phyloP scores from a whole-genome alignment of 2,888 invertebrate species.

The Pomacea canaliculata region DNA sequence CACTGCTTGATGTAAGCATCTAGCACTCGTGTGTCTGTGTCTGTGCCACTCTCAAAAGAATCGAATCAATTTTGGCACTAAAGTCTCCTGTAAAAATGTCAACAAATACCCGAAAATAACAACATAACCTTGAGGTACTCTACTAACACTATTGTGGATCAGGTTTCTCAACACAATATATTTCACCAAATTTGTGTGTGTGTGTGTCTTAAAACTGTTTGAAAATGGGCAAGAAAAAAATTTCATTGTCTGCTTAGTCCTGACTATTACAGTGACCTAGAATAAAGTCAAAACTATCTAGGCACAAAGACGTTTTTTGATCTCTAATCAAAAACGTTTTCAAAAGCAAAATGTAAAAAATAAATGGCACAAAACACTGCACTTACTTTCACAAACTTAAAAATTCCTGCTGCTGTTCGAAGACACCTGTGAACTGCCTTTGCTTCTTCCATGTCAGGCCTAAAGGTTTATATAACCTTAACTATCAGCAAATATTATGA shows the following conservation, averaged over 20 bases:
- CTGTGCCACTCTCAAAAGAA: constrained; percentile 70
- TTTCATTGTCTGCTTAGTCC: too few species aligned
- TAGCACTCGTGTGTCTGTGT: constrained; percentile 75
- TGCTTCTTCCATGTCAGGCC: constrained; percentile 75
- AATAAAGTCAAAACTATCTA: too few species aligned
- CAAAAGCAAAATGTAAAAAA: too few species aligned
- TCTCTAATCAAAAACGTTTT: too few species aligned
- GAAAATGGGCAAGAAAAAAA: too few species aligned
- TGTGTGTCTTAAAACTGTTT: not conserved
- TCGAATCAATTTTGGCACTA: constrained; percentile 66
- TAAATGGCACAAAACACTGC: not conserved
- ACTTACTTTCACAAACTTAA: constrained; percentile 73
- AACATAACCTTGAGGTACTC: not conserved
- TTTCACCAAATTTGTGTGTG: too few species aligned
- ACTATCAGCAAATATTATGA: not conserved
- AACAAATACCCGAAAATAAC: not conserved
- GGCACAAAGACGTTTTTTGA: too few species aligned
- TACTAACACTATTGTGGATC: too few species aligned
- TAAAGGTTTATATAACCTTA: constrained; percentile 36
- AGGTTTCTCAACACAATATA: too few species aligned
- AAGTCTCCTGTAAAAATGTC: constrained; percentile 43
- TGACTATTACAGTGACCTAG: too few species aligned
- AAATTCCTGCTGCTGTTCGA: constrained; percentile 76
- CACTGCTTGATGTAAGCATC: constrained; percentile 76
- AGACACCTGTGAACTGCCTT: constrained; percentile 77